phyloP scores from a whole-genome alignment of 2,797 vertebrate genomes.

The Oceanodroma leucorhoa region DNA sequence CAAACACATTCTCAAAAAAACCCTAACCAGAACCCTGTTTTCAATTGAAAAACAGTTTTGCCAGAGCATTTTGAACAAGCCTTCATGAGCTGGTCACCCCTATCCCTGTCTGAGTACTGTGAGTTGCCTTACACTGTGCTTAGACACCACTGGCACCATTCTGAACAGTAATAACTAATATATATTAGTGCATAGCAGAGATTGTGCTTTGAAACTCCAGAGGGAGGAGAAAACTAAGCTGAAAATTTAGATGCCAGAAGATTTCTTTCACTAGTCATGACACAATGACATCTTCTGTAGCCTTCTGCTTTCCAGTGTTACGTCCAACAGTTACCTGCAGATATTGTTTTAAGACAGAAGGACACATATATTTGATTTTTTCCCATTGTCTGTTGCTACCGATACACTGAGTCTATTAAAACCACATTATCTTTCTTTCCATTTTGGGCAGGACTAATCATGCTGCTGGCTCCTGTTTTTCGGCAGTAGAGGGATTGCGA shows the following conservation, averaged over 20 bases:
- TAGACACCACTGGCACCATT: not conserved
- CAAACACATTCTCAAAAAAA: not conserved
- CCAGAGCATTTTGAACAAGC: not conserved
- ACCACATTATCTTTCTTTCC: not conserved
- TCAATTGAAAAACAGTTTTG: not conserved
- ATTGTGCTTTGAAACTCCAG: not conserved
- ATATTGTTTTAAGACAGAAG: not conserved
- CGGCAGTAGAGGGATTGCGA: not conserved
- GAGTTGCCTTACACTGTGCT: not conserved
- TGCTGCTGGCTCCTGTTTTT: not conserved
- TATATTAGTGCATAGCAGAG: not conserved
- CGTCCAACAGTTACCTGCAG: not conserved
- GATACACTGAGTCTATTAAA: rapidly evolving
- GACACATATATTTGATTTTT: not conserved
- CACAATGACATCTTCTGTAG: not conserved
- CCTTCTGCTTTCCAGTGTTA: not conserved
- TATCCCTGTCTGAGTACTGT: not conserved
- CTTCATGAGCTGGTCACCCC: not conserved
- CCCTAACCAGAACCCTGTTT: not conserved
- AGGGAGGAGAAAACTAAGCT: not conserved
- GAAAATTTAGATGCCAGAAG: not conserved
- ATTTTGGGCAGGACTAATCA: not conserved
- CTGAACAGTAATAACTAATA: not conserved
- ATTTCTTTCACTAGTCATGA: not conserved
- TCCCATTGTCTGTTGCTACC: not conserved